Evolutionary conservation across 2,888 invertebrate species (phyloP), one percentile per base, ranked within the genome.

Genomic region (Frankliniella intonsa): DNA sequence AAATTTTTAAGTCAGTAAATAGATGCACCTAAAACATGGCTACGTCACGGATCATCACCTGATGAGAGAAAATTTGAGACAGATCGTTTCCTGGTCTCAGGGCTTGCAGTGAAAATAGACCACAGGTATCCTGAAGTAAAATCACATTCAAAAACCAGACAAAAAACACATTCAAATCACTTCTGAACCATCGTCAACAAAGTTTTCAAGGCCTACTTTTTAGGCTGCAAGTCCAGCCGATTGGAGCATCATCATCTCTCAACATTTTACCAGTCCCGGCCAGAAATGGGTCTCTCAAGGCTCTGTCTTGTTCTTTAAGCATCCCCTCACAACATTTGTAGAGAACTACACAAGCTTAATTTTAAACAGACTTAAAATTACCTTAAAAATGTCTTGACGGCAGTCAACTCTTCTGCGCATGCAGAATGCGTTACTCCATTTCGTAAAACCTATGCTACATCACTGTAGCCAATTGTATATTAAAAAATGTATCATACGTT

Each of bases 21-120:
- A 76, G 25, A 76, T 76, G 69, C 69, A 76, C 69, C 69, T 76
- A 25, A 25, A 76, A 76, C 69, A 76, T 76, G 69, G 69, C 69
- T 76, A 76, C 69, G 69, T 76, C 69, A 76, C 69, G 25, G 69
- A 76, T 12, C 69, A 25, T 76, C 69, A 76, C 69, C 69, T 76
- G 69, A 76, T 76, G 69, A 76, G 25, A 22, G 12, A 76, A 76
- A 76, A 22, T 76, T 22, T 3, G 9, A 22, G 25, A 3, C 25
- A 25, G 9, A 9, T 12, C 12, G 12, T 12, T 76, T 25, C 9
- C 8, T 2, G 0, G 12, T 22, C 8, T 10, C 55, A 25, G 8
- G 11, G 12, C 69, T 76, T 10, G 25, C 10, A n/a, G 12, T 76
- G 11, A 9, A 69, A n/a, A 25, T 11, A 12, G 22, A 12, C 9